Percentiles rank a stretch among this genome's conserved stretches.
These are phyloP conservation scores for Drosophila nr. perissopoda DNA, from an alignment of 2,888 invertebrate species.

Conservation along the genomic window DNA sequence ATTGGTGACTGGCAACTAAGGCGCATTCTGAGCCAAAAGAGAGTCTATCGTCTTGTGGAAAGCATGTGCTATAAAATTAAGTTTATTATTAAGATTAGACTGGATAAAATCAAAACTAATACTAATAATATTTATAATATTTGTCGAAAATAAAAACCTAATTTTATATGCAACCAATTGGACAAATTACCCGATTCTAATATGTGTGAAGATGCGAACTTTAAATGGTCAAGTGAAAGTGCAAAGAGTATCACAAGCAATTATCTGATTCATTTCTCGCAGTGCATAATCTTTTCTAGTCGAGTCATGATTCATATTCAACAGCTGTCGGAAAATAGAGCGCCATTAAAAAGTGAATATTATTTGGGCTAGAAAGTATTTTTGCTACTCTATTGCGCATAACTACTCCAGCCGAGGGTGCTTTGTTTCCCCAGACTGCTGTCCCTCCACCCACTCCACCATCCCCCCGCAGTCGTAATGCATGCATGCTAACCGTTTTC, in stretches of 20 bases:
- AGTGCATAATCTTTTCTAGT: neutral
- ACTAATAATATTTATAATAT: neutral
- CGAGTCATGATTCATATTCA: neutral
- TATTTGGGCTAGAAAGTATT: neutral
- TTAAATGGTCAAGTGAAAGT: neutral
- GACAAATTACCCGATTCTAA: neutral
- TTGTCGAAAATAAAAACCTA: no score
- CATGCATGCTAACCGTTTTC: conserved; percentile 35
- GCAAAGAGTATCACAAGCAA: neutral
- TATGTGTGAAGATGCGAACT: neutral
- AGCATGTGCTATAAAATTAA: neutral
- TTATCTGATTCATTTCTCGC: neutral
- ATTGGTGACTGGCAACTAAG: neutral
- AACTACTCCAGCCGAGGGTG: neutral
- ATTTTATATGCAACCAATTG: no score
- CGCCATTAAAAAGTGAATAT: neutral
- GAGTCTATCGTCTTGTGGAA: neutral
- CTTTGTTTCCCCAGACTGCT: neutral
- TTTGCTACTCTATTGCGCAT: neutral
- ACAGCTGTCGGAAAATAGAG: neutral
- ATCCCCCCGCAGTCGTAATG: conserved; percentile 4
- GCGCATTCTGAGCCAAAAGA: neutral
- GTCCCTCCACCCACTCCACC: neutral
- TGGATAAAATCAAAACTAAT: neutral
- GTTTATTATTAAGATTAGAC: neutral